Evolutionary conservation across 2,888 invertebrate genomes (phyloP).

Genomic region (Chromoteleia sp.): DNA sequence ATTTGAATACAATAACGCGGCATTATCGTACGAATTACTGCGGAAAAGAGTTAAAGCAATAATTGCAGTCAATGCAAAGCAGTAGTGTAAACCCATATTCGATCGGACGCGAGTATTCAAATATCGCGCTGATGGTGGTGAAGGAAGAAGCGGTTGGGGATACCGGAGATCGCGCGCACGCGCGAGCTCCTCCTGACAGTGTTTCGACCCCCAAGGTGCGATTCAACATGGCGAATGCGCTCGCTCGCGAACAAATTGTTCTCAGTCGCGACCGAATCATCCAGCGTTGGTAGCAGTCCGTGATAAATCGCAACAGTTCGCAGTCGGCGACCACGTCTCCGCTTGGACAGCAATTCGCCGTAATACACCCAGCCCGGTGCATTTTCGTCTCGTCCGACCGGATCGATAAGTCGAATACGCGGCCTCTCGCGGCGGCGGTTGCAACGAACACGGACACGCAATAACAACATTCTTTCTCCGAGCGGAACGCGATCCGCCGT

Average conservation of each 20-base stretch:
- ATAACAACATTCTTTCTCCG: too few relatives aligned
- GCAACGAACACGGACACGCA: conserved; percentile 21
- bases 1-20: conserved; percentile 41
- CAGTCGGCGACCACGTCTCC: neutral
- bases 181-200: neutral
- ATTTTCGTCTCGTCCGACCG: neutral
- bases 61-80: conserved; percentile 26
- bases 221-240: conserved; percentile 47
- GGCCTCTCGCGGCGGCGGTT: conserved; percentile 42
- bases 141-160: neutral
- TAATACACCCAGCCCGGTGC: neutral
- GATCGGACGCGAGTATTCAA: conserved; percentile 65
- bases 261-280: conserved; percentile 17
- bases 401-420: conserved; percentile 39
- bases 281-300: conserved; percentile 8
- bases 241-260: conserved; percentile 13
- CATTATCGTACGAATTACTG: conserved; percentile 38
- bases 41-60: conserved; percentile 38
- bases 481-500: too few relatives aligned
- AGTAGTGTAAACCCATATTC: conserved; percentile 58
- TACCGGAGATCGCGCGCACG: neutral
- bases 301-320: conserved; percentile 19
- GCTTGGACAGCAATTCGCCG: neutral
- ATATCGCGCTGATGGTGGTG: conserved; percentile 8
- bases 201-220: conserved; percentile 34